These are phyloP conservation scores for Rhopalosiphum padi DNA, from an alignment of 1,140 invertebrate genomes.

Conservation along the genomic window DNA sequence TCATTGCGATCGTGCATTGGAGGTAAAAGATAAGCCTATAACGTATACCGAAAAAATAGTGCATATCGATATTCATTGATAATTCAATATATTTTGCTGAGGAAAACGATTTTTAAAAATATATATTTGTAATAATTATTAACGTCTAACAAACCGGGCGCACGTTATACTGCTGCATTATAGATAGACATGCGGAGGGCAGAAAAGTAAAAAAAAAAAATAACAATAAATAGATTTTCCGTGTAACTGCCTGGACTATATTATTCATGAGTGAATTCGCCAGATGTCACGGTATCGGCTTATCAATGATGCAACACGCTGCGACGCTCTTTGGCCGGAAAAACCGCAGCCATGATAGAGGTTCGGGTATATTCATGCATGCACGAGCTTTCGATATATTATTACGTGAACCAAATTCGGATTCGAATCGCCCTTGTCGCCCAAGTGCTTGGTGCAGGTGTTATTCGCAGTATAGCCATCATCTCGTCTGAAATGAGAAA, in stretches of 20 bases:
- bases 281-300: slow-evolving; percentile 37
- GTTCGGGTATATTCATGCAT: neutral
- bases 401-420: neutral
- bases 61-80: too few species aligned
- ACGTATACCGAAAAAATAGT: too few species aligned
- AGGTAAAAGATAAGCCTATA: too few species aligned
- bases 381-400: neutral
- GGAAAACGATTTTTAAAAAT: neutral
- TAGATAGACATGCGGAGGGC: neutral
- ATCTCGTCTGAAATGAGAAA: too few species aligned
- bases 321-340: neutral
- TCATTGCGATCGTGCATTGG: neutral
- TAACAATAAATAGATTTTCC: slow-evolving; percentile 31
- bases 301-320: slow-evolving; percentile 43
- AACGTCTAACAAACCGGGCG: neutral
- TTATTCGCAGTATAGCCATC: neutral
- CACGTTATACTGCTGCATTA: neutral
- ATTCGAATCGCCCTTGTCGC: neutral
- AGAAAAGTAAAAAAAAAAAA: neutral
- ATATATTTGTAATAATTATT: neutral
- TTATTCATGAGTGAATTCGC: slow-evolving; percentile 42
- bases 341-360: neutral
- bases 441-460: neutral
- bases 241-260: neutral
- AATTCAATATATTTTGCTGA: neutral